Evolutionary conservation across 2,113 vertebrate genomes (phyloP), one percentile per base, ranked within the genome.

Genomic region (Heterocephalus glaber): DNA sequence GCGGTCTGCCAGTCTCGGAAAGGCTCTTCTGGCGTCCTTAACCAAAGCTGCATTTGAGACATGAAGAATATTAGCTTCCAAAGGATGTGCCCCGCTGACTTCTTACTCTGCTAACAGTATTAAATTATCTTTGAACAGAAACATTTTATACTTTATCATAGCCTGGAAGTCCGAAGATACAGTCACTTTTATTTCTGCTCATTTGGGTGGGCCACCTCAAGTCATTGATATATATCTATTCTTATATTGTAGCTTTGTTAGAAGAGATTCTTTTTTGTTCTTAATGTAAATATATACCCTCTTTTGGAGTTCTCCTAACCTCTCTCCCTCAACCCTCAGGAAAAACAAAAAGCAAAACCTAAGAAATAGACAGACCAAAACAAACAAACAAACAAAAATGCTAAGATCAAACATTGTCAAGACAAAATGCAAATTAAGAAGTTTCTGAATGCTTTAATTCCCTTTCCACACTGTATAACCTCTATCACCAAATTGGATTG

Each of bases 81-180:
- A 95, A 97, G 81, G 94, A 92, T 85, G 58, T 95, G 81, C 95
- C 92, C 85, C 87, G 14, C 88, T 94, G 95, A 92, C 84, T 97
- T 88, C 81, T 94, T 94, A 95, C 38, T 77, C 88, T 96, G 80
- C 84, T 82, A 97, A 94, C 35, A 90, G 76, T 95, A 95, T 96
- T 96, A 96, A 95, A 95, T 96, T 63, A 90, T 86, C 90, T 97
- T 96, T 95, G 85, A 95, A 96, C 97, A 97, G 95, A 92, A 96
- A 82, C 60, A 41, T 72, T 97, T 96, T 97, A 65, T 66, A 94
- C 30, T 96, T 96, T 96, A 88, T 95, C 92, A 93, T 84, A 97
- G 92, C 7, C 90, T 96, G 92, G 70, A 76, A 96, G 85, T 60
- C 54, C 54, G 95, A 95, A 95, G 70, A 77, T 94, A 95, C 85